Base-by-base conservation (phyloP, 2,888 invertebrate species). In the Sinodicranocentrus sp. region DNA sequence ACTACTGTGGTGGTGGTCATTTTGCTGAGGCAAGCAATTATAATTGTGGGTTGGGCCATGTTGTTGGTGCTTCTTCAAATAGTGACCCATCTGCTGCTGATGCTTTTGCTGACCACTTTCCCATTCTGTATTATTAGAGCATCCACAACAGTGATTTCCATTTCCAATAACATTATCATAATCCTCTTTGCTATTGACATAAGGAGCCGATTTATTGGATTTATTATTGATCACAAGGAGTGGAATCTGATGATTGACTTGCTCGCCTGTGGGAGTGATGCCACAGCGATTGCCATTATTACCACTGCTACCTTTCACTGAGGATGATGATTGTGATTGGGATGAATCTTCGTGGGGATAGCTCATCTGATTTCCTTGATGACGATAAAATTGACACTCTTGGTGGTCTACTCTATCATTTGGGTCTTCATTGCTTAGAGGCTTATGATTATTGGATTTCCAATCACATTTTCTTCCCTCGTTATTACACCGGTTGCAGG, bases 331-430 rank as follows among this genome's bases (percentile, higher is more conserved):
- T 23, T 72, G 57, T 25, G 76, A 76, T 63, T 70, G 59, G 1
- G 68, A 48, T 17, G 68, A 67, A 23, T 28, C 26, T 19, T 65
- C 28, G 25, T 54, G 71, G 26, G 71, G 71, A 54, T 54, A 72
- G 63, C 54, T 54, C 52, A 63, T 54, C 44, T 79, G 80, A 73
- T 80, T 80, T 79, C 52, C 71, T 71, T 79, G 79, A 63, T 70
- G 73, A 75, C 70, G 76, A 71, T 76, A 65, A 54, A 77, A 83
- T 67, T 71, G 73, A 79, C 84, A 79, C 84, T 73, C 84, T 52
- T 84, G 84, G 78, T 84, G 78, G 78, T 84, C 84, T n/a, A 25
- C 59, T 72, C 61, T 70, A 70, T 71, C 76, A 70, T 71, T 57
- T 61, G 76, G 63, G 17, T 68, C 75, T 23, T 75, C 75, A 82